phyloP scores from a whole-genome alignment of 2,113 vertebrate species.

The Crotalus horridus region DNA sequence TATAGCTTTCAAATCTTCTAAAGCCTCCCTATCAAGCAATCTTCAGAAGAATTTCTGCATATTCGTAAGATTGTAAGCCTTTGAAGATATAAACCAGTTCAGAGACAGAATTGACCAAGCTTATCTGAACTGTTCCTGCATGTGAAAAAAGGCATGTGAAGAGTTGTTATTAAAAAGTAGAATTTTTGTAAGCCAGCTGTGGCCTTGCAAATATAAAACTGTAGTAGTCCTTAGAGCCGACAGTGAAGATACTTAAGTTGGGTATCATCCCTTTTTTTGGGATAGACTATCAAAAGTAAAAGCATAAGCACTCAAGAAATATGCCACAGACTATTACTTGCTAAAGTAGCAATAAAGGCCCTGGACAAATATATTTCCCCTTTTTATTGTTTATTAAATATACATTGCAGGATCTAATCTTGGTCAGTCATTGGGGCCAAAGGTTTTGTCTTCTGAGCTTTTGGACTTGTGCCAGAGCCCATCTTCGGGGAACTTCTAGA shows the following conservation, averaged over 20 bases:
- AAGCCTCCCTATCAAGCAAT: background rate
- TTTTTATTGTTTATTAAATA: background rate
- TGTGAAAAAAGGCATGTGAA: background rate
- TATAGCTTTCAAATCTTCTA: background rate
- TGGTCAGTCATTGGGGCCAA: no score
- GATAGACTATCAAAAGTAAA: background rate
- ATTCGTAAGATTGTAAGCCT: background rate
- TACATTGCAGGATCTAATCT: no score
- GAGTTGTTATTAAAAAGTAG: background rate
- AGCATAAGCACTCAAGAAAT: background rate
- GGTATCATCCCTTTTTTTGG: background rate
- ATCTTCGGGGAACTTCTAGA: no score
- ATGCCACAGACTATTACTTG: background rate
- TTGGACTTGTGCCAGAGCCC: no score
- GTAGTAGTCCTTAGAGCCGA: background rate
- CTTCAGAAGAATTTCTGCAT: background rate
- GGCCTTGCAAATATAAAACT: background rate
- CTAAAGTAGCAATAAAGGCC: background rate
- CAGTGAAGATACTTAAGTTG: background rate
- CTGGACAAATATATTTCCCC: background rate
- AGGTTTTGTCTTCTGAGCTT: no score
- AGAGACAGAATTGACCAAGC: background rate
- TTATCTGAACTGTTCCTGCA: background rate
- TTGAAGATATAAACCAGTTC: background rate
- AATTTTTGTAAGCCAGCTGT: background rate